A percentile compares a stretch with the other conserved stretches of the same genome.
Conservation (phyloP, 1,140 invertebrate genomes). For the Solen grandis region DNA sequence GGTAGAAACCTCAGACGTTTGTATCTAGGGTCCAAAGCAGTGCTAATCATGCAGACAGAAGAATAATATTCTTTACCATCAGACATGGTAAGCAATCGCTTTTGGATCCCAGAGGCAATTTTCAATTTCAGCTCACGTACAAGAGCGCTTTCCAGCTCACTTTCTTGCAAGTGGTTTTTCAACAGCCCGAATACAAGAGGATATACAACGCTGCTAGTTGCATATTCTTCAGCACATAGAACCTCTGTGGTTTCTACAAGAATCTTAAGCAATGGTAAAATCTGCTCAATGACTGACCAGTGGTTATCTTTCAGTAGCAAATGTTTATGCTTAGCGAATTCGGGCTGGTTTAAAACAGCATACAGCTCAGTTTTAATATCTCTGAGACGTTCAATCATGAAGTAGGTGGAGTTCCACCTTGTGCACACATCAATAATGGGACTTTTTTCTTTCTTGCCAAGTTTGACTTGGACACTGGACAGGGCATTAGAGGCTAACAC, state of each 20-base stretch:
- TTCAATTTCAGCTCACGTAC: neutral
- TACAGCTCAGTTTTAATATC: constrained; percentile 2
- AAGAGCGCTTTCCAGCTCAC: constrained; percentile 3
- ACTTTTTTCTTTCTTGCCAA: neutral
- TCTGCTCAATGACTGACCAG: constrained; percentile 11
- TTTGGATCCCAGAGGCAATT: neutral
- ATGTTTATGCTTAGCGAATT: neutral
- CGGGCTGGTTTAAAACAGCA: constrained; percentile 14
- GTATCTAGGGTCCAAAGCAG: too few species aligned
- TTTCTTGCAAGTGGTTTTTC: neutral
- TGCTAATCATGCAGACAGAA: too few species aligned
- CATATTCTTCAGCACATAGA: constrained; percentile 17
- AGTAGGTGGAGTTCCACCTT: constrained; percentile 23
- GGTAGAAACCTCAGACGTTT: too few species aligned
- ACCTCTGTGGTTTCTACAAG: constrained; percentile 11
- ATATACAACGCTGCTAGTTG: constrained; percentile 23
- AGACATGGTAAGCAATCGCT: too few species aligned
- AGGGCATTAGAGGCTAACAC: constrained; percentile 25
- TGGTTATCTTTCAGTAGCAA: constrained; percentile 22
- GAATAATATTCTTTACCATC: too few species aligned
- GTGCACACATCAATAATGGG: constrained; percentile 17
- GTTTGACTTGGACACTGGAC: constrained; percentile 14
- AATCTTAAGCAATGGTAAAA: constrained; percentile 1
- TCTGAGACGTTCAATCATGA: constrained; percentile 11
- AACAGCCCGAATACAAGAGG: neutral